Percentiles rank a stretch among this genome's conserved stretches.
These are phyloP conservation scores for Lates calcarifer DNA, from an alignment of 2,113 vertebrate genomes.

Conservation along the genomic window DNA sequence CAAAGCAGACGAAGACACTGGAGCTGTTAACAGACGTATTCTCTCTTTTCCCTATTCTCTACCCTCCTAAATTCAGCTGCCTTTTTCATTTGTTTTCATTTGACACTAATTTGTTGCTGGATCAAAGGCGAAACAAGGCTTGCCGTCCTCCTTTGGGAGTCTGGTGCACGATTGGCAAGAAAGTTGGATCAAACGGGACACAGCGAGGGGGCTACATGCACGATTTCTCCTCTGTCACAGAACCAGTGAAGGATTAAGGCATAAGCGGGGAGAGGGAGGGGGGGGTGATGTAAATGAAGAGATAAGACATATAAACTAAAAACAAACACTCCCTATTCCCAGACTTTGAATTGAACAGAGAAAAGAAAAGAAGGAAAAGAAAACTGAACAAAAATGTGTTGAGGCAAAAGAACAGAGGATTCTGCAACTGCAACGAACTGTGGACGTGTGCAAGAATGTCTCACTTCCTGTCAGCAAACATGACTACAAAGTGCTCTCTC, in stretches of 20 bases:
- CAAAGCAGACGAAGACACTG: conserved; percentile 16
- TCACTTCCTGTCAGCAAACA: conserved; percentile 75
- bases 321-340: conserved; percentile 58
- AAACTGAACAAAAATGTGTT: conserved; percentile 54
- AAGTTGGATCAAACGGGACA: conserved; percentile 66
- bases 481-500: conserved; percentile 70
- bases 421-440: conserved; percentile 40
- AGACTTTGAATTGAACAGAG: conserved; percentile 21
- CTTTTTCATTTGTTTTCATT: conserved; percentile 75
- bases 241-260: conserved; percentile 39
- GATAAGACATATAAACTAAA: conserved; percentile 59
- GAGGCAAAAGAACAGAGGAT: conserved; percentile 66
- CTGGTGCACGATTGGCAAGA: conserved; percentile 63
- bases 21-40: conserved; percentile 20
- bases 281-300: conserved; percentile 60
- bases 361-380: conserved; percentile 10
- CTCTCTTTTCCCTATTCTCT: conserved; percentile 18
- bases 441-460: conserved; percentile 65
- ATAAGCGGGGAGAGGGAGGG: conserved; percentile 13
- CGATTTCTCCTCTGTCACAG: conserved; percentile 55
- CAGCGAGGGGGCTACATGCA: conserved; percentile 63
- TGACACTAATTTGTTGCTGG: conserved; percentile 68
- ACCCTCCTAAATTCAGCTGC: conserved; percentile 40
- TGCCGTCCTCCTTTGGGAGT: conserved; percentile 61
- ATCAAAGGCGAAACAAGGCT: conserved; percentile 74